These are phyloP conservation scores for Lophotriccus pileatus DNA, from an alignment of 2,797 vertebrate species.

Conservation along the genomic window DNA sequence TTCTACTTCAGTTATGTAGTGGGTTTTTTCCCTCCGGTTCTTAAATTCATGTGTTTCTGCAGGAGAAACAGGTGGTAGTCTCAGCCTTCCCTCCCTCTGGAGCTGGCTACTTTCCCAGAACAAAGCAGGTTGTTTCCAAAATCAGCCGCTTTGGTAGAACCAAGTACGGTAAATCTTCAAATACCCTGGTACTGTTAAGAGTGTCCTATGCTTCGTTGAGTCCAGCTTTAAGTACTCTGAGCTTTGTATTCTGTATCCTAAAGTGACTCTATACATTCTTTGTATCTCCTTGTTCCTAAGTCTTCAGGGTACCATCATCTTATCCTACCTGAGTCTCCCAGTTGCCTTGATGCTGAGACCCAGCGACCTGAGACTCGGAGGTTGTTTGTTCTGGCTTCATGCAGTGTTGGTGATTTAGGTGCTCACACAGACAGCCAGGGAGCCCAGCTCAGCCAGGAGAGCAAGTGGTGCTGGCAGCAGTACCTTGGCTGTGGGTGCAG, in stretches of 20 bases:
- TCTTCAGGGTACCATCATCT: not conserved
- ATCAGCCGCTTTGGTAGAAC: not conserved
- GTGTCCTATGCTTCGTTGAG: not conserved
- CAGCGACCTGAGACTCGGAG: fast-evolving
- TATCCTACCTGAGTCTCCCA: not conserved
- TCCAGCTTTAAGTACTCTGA: not conserved
- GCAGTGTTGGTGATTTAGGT: not conserved
- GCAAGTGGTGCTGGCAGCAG: not conserved
- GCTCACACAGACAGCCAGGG: not conserved
- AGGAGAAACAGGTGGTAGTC: constrained; percentile 41
- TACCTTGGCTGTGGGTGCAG: not conserved
- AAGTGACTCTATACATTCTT: not conserved
- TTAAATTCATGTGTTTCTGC: constrained; percentile 8
- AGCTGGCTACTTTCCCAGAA: constrained; percentile 30
- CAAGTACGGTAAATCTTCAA: not conserved
- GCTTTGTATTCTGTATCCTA: not conserved
- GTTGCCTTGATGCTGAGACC: not conserved
- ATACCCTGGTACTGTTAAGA: not conserved
- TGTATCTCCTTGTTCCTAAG: not conserved
- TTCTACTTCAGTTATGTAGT: not conserved
- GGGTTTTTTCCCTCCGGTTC: not conserved
- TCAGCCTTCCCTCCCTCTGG: not conserved
- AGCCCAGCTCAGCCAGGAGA: not conserved
- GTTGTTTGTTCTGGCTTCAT: not conserved
- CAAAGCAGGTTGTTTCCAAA: constrained; percentile 43